phyloP scores from a whole-genome alignment of 92 coral and sea anemone species.

The Meandrina meandrites region DNA sequence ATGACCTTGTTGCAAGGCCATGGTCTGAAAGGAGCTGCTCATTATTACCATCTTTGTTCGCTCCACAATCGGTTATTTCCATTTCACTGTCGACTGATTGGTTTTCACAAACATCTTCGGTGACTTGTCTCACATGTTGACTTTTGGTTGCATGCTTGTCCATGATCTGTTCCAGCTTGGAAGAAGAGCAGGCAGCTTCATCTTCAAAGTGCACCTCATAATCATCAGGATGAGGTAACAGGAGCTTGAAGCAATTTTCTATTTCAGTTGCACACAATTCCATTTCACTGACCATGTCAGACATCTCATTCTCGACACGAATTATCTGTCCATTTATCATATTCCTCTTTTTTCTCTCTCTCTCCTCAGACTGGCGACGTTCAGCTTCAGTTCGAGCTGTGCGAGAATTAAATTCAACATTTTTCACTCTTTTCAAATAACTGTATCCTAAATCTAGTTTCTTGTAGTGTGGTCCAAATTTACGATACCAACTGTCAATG shows the following conservation, averaged over 20 bases:
- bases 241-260: slow-evolving; percentile 85
- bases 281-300: slow-evolving; percentile 76
- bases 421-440: slow-evolving; percentile 82
- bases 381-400: slow-evolving; percentile 70
- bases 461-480: slow-evolving; percentile 91
- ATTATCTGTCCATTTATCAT: slow-evolving; percentile 70
- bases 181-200: neutral
- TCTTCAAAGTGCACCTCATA: slow-evolving; percentile 68
- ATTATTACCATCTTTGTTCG: neutral
- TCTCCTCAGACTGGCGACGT: slow-evolving; percentile 69
- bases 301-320: slow-evolving; percentile 76
- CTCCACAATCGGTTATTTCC: neutral
- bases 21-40: slow-evolving; percentile 40
- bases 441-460: slow-evolving; percentile 85
- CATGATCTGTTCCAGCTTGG: neutral
- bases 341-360: slow-evolving; percentile 61
- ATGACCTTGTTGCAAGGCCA: slow-evolving; percentile 76
- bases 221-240: slow-evolving; percentile 94
- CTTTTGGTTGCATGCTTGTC: too few species aligned
- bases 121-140: neutral
- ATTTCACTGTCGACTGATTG: neutral
- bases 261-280: slow-evolving; percentile 80
- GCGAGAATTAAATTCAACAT: slow-evolving; percentile 72
- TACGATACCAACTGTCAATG: slow-evolving; percentile 83
- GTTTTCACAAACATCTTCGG: neutral